Evolutionary conservation across 2,113 vertebrate genomes (phyloP), one percentile per base, ranked within the genome.

Genomic region (Gila orcuttii): DNA sequence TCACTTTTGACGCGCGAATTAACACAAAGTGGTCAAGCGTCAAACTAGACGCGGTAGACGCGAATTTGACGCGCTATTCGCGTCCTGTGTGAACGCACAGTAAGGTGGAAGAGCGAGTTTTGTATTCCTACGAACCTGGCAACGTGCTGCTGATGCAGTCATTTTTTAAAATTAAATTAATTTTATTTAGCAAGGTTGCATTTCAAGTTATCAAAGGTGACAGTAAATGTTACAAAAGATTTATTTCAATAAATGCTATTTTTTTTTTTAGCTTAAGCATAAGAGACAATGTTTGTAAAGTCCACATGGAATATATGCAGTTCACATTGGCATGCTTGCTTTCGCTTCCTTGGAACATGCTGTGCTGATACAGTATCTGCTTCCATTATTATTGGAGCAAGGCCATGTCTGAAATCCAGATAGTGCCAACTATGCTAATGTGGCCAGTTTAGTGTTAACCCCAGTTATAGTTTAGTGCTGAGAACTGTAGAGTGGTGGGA

Each of bases 391-490:
- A 42, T 75, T 82, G 85, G 79, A 68, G 52, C 55, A 84, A 74
- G 52, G 85, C 88, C 79, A 68, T 10, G 33, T 77, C 64, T 83
- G 81, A 80, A 71, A 69, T 42, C 25, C 68, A 86, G 39, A 74
- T 59, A 19, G 33, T 52, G 23, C 73, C 47, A 47, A 68, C 79
- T 12, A 80, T 82, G 79, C 71, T 87, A 85, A 73, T 74, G 19
- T 25, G 25, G 33, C 28, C 55, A 62, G 47, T 68, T 47, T 28
- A 79, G 78, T 59, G 68, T 89, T 83, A 85, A 89, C 83, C 88
- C 83, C 1, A 66, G 78, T 21, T 59, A 13, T 25, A 36, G 45
- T 69, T 55, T 59, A 82, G 11, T 73, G 64, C 55, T 59, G 69
- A n/a, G 47, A 84, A 71, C 66, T 50, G 28, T 59, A 28, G 71